These are phyloP conservation scores for Pteruthius melanotis DNA, from an alignment of 2,113 vertebrate species.

Conservation along the genomic window DNA sequence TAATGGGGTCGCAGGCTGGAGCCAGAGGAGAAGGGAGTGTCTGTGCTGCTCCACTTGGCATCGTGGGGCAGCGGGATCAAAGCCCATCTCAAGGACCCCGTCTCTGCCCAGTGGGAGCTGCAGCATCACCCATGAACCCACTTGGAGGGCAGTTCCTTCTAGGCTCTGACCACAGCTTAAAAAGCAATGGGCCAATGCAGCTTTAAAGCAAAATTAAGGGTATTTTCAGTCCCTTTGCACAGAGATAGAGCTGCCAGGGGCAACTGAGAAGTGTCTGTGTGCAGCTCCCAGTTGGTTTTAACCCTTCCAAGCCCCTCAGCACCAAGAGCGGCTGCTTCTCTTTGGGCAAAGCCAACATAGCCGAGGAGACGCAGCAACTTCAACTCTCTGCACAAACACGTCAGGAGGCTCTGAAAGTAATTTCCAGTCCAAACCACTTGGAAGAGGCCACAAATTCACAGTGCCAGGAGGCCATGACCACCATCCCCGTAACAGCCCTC, in stretches of 20 bases:
- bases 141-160: neutral
- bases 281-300: neutral
- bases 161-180: neutral
- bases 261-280: neutral
- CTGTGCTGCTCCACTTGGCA: neutral
- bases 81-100: neutral
- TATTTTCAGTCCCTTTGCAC: neutral
- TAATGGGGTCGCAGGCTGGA: neutral
- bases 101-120: neutral
- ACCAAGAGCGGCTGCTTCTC: neutral
- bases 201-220: neutral
- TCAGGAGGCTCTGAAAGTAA: neutral
- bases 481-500: accelerated
- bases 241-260: neutral
- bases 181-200: neutral
- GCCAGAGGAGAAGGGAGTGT: neutral
- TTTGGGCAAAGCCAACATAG: neutral
- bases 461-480: neutral
- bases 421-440: neutral
- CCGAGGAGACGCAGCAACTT: neutral
- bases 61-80: neutral
- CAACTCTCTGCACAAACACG: neutral
- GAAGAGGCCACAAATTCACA: neutral
- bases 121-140: neutral
- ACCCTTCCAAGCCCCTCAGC: neutral